Evolutionary conservation across 2,888 invertebrate species (phyloP).

Genomic region (Noctua fimbriata): DNA sequence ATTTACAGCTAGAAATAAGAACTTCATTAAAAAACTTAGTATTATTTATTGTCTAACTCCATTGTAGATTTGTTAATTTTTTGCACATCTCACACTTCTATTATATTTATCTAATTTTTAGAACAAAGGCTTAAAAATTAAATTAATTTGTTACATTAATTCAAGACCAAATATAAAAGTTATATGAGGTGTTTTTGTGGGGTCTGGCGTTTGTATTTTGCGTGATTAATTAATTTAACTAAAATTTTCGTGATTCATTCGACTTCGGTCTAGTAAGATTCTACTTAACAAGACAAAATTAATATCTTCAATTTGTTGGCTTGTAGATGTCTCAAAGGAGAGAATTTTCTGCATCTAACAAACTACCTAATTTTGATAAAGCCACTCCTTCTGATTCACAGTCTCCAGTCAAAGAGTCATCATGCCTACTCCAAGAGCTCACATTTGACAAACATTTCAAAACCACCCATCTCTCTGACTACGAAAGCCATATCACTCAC

Average conservation of each 20-base stretch:
- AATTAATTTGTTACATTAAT: conserved; percentile 25
- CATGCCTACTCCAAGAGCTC: background rate
- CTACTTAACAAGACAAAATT: background rate
- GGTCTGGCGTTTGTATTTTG: background rate
- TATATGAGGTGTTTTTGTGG: background rate
- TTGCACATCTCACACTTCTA: background rate
- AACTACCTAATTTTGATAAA: too few species aligned
- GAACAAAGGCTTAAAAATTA: conserved; percentile 1
- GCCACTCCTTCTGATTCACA: background rate
- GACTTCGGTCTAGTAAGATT: background rate
- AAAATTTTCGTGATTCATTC: background rate
- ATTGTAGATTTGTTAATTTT: background rate
- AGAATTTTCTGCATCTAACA: background rate
- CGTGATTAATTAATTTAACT: background rate
- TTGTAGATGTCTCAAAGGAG: background rate
- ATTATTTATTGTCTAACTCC: background rate
- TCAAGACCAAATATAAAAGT: background rate
- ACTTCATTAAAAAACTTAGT: background rate
- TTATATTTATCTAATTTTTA: background rate
- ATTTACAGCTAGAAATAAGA: background rate
- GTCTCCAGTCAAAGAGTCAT: background rate
- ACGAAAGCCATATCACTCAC: background rate
- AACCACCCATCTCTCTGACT: background rate
- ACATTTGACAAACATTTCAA: background rate
- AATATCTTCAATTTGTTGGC: background rate